A percentile compares a stretch with the other conserved stretches of the same genome.
These are phyloP conservation scores for Chymomyza amoena DNA, from an alignment of 2,888 invertebrate genomes.

Conservation along the genomic window DNA sequence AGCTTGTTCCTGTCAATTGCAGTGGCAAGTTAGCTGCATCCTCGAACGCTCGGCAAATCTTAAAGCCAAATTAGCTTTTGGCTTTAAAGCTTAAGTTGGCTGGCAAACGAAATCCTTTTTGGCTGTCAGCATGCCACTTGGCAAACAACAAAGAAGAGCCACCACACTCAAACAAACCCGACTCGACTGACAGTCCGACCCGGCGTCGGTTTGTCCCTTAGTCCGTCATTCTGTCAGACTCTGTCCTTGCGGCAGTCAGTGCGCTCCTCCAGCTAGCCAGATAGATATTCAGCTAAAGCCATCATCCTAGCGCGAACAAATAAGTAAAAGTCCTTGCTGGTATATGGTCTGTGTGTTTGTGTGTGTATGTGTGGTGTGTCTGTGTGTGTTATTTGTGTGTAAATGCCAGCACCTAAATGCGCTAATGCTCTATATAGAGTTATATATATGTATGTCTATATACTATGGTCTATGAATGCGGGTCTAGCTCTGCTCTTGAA, in stretches of 20 bases:
- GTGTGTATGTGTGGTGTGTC: neutral
- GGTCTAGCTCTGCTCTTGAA: neutral
- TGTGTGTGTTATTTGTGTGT: slow-evolving; percentile 22
- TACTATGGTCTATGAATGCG: neutral
- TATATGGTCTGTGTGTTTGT: neutral
- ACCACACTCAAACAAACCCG: slow-evolving; percentile 1
- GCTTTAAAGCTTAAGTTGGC: slow-evolving; percentile 72
- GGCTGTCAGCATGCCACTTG: slow-evolving; percentile 73
- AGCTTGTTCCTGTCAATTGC: slow-evolving; percentile 9
- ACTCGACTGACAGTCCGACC: too few relatives aligned
- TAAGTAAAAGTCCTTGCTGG: slow-evolving; percentile 3
- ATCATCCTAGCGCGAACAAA: slow-evolving; percentile 3
- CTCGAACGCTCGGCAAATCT: slow-evolving; percentile 50
- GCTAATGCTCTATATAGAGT: slow-evolving; percentile 60
- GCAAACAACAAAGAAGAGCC: slow-evolving; percentile 55
- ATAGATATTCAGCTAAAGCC: neutral
- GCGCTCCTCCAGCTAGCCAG: neutral
- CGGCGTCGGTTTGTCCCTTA: neutral
- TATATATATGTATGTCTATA: neutral
- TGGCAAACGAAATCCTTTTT: slow-evolving; percentile 68
- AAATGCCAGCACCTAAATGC: slow-evolving; percentile 59
- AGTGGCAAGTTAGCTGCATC: neutral
- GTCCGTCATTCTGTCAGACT: neutral
- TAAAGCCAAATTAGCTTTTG: slow-evolving; percentile 71
- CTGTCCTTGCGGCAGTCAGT: slow-evolving; percentile 16